Conservation (phyloP, 2,888 invertebrate genomes). For the Petrolisthes cinctipes region DNA sequence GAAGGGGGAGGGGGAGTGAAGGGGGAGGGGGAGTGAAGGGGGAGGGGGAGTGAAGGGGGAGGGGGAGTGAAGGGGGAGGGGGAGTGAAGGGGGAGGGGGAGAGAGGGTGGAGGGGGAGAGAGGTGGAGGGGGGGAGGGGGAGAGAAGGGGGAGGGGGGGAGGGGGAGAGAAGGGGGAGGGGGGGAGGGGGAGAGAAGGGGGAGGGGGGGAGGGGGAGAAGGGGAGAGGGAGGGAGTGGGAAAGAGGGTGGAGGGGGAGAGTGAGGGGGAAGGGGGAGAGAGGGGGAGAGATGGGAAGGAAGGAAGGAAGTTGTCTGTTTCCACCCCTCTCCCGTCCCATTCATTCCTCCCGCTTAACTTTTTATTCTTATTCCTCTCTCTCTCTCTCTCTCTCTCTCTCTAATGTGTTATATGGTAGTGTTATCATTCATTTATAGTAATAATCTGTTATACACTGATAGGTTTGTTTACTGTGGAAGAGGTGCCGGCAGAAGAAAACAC, state of each 20-base stretch:
- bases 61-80: no score
- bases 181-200: neutral
- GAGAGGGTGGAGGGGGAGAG: neutral
- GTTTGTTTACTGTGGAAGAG: no score
- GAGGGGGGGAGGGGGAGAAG: neutral
- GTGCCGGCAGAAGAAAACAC: no score
- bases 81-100: neutral
- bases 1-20: neutral
- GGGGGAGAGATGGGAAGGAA: neutral
- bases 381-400: conserved; percentile 8
- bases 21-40: neutral
- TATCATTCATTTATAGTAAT: no score
- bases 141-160: neutral
- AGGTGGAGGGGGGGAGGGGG: neutral
- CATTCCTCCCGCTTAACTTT: neutral
- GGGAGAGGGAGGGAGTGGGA: neutral
- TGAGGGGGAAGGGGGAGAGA: neutral
- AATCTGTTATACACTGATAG: no score
- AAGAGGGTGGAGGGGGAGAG: neutral
- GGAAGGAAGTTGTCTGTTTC: neutral
- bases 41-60: neutral
- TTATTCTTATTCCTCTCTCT: neutral
- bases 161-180: no score
- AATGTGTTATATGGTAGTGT: no score
- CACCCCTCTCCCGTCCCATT: neutral